Evolutionary conservation across 1,140 invertebrate genomes (phyloP), one percentile per base, ranked within the genome.

Genomic region (Palaemon carinicauda): DNA sequence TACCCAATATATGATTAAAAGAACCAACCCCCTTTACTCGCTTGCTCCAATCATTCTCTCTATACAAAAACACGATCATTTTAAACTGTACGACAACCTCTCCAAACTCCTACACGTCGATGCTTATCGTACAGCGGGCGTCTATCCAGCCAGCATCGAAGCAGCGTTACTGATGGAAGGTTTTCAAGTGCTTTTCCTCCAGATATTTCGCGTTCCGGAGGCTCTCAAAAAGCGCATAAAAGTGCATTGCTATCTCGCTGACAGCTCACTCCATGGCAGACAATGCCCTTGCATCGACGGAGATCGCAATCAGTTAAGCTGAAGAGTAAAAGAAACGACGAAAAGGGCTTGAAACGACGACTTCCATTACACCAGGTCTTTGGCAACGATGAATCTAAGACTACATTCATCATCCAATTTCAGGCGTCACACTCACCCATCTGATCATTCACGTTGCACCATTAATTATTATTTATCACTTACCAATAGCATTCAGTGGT

Each of bases 381-480:
- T 86, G 78, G 83, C 83, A 86, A 52, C 77, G 33, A 50, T 80
- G 83, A 77, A 86, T 86, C 83, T 86, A 71, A 53, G 77, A 80
- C 52, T 73, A 80, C 83, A 86, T 86, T 65, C 65, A 80, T 86
- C 83, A 86, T 86, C 65, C 83, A 86, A 86, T 86, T 86, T 86
- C 75, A 86, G 83, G 60, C 77, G 83, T 86, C 83, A 85, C 77
- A 79, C 83, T 74, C 83, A 53, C 53, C 50, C 77, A 79, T 80
- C 65, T 80, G 77, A 79, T 80, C 77, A 80, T 80, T 80, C 83
- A 80, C 33, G 27, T 56, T 80, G 27, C 56, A 86, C 73, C 83
- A 80, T 86, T 83, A 80, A 86, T 80, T 86, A 80, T 86, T 79
- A 86, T 80, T 86, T 86, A 86, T 86, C 83, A 86, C 83, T 71